Evolutionary conservation across 2,888 invertebrate genomes (phyloP).

Genomic region (Agonopterix subpropinquella): DNA sequence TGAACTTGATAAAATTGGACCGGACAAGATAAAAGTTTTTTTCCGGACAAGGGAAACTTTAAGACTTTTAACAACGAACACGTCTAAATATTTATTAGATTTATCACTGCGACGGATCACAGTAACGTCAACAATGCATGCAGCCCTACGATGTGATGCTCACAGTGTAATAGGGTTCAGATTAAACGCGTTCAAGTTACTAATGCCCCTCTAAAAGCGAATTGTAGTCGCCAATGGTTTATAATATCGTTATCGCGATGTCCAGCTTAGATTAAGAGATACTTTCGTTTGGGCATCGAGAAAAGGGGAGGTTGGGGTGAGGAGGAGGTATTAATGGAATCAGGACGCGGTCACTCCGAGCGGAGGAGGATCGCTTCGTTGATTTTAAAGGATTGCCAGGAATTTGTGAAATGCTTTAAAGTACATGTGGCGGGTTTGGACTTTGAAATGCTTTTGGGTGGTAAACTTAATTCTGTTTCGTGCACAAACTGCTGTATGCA

Average conservation of each 20-base stretch:
- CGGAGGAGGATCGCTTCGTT: conserved; percentile 33
- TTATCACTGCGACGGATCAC: background rate
- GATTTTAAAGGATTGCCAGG: conserved; percentile 56
- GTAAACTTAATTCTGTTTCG: conserved; percentile 26
- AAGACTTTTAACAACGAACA: no score
- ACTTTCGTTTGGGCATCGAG: conserved; percentile 30
- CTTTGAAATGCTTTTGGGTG: conserved; percentile 36
- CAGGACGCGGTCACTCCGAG: conserved; percentile 47
- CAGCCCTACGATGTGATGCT: conserved; percentile 22
- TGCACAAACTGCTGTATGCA: conserved; percentile 16
- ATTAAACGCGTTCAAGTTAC: conserved; percentile 60
- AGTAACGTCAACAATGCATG: background rate
- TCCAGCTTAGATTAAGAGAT: conserved; percentile 62
- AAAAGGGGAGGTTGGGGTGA: conserved; percentile 20
- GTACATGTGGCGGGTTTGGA: conserved; percentile 38
- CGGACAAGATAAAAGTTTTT: no score
- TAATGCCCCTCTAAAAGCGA: conserved; percentile 65
- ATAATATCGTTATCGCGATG: conserved; percentile 63
- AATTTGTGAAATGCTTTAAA: conserved; percentile 40
- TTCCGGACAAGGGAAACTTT: no score
- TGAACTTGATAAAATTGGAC: no score
- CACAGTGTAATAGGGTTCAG: conserved; percentile 47
- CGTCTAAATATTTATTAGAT: background rate
- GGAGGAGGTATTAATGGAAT: conserved; percentile 46
- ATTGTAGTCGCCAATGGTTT: conserved; percentile 63